Percentiles rank a stretch among this genome's conserved stretches.
These are phyloP conservation scores for Leucoptera coffeella DNA, from an alignment of 2,888 invertebrate species.

Conservation along the genomic window DNA sequence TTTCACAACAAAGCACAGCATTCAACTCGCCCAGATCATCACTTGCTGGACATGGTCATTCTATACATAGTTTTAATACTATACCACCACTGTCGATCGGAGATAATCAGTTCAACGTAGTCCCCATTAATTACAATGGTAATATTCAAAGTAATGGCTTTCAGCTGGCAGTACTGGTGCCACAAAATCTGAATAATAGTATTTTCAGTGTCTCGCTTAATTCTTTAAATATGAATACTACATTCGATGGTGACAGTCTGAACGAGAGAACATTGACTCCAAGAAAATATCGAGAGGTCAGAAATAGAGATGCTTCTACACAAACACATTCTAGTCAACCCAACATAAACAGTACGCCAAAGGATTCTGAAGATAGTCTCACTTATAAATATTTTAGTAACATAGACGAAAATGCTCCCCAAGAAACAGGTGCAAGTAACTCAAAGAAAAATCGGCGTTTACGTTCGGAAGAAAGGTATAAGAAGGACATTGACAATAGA, in stretches of 20 bases:
- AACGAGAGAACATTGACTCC: conserved; percentile 41
- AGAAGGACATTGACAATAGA: conserved; percentile 57
- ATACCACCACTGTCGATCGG: conserved; percentile 31
- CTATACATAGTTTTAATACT: conserved; percentile 37
- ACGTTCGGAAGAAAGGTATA: conserved; percentile 45
- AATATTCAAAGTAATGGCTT: conserved; percentile 38
- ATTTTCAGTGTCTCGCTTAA: conserved; percentile 37
- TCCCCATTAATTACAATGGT: conserved; percentile 51
- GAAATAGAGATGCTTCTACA: conserved; percentile 59
- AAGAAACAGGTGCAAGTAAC: conserved; percentile 47
- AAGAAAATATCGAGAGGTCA: conserved; percentile 37
- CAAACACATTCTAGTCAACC: conserved; percentile 49
- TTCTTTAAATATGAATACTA: conserved; percentile 24
- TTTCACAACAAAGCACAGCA: conserved; percentile 31
- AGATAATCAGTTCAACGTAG: conserved; percentile 37
- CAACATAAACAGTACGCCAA: conserved; percentile 12
- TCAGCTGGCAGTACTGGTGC: conserved; percentile 57
- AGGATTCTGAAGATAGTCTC: conserved; percentile 7
- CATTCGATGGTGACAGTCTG: conserved; percentile 14
- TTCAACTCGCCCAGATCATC: conserved; percentile 33
- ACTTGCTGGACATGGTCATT: conserved; percentile 19
- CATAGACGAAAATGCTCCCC: conserved; percentile 43
- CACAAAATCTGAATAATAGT: conserved; percentile 36
- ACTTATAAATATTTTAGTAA: conserved; percentile 49
- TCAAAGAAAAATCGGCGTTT: conserved; percentile 48